Base-by-base conservation (phyloP, 2,888 invertebrate species). In the Aphodius granarius region DNA sequence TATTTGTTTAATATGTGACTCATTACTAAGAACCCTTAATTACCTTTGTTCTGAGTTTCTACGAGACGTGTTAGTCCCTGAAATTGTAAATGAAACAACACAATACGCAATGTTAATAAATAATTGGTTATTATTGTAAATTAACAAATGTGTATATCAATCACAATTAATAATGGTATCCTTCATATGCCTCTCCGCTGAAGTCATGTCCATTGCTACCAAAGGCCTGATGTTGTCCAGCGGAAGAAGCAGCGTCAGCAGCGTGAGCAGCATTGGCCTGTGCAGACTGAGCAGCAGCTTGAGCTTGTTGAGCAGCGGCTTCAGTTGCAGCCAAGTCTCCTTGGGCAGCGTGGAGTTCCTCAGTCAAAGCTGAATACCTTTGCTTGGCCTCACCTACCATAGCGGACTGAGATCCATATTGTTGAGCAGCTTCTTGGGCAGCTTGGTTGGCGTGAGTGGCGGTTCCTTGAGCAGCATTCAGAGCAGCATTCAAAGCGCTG, bases 341-440 rank as follows among this genome's bases (percentile, higher is more conserved):
- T 71, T 75, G 22, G 17, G 75, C 75, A 20, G 73, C 70, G 4
- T 73, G 70, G 64, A 93, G 88, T 81, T 93, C 92, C n/a, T 92
- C 91, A 74, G 91, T 90, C 15, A 92, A 87, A 1, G 91, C 88
- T 78, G 90, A 89, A n/a, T 92, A 86, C 17, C 92, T 86, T 79
- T 92, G 92, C 78, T 93, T 90, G 0, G 94, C 94, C 9, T 93
- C 91, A 9, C 94, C 93, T 0, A 94, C 91, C 93, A 93, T 93
- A 64, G 91, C 91, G 5, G 92, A 93, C 81, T 94, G 94, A 0
- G 93, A 92, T 0, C 93, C 93, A 0, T 92, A 86, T 83, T 93
- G 93, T 64, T 92, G 92, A 0, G 92, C 90, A 0, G 93, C 91
- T 80, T 92, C 93, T 0, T 90, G 89, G 0, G 93, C 91, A 0